Conservation (phyloP, 2,797 vertebrate species). For the Bothrops alternatus region DNA sequence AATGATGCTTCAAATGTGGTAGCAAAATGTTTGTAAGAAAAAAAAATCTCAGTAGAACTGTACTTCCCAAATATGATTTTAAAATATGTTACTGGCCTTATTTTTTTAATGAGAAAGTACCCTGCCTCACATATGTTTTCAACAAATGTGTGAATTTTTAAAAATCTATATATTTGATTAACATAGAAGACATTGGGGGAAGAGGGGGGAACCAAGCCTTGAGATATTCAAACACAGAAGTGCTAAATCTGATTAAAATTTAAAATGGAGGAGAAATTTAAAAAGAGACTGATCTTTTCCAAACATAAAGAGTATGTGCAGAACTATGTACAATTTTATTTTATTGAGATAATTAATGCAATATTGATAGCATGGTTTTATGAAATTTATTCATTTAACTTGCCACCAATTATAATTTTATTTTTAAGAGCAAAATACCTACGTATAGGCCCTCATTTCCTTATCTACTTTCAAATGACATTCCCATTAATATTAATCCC, state of each 20-base stretch:
- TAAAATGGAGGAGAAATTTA: neutral
- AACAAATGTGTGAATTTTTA: neutral
- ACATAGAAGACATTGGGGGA: neutral
- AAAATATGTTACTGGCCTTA: neutral
- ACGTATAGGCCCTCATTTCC: neutral
- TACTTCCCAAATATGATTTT: neutral
- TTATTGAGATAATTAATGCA: neutral
- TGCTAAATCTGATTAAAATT: neutral
- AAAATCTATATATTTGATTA: neutral
- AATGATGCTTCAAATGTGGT: neutral
- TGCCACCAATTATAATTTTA: neutral
- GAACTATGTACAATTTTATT: neutral
- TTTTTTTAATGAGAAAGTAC: neutral
- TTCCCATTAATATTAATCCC: neutral
- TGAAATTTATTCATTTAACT: neutral
- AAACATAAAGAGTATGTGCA: neutral
- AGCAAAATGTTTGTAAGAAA: neutral
- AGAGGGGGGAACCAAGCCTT: neutral
- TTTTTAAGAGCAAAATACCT: neutral
- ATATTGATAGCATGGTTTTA: neutral
- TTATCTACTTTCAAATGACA: neutral
- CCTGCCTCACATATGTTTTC: neutral
- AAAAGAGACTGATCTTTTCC: neutral
- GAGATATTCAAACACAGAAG: neutral
- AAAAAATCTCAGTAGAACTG: neutral